Percentiles rank a stretch among this genome's conserved stretches.
phyloP scores from a whole-genome alignment of 2,113 vertebrate genomes.

The Melanostigma gelatinosum region DNA sequence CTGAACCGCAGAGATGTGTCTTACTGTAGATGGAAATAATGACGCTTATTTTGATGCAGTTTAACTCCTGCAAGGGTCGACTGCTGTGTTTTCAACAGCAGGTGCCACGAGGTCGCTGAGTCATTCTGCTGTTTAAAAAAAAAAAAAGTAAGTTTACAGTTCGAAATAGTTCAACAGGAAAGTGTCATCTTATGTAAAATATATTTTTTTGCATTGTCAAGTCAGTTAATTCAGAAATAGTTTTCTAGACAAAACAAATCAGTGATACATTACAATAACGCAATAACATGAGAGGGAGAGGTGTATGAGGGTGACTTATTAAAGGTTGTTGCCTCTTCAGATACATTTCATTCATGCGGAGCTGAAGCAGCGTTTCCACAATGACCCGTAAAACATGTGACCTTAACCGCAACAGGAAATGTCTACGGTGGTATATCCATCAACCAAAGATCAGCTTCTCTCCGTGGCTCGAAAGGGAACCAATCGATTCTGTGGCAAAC shows the following conservation, averaged over 20 bases:
- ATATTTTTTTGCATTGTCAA: background rate
- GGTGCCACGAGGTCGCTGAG: background rate
- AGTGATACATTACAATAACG: no score
- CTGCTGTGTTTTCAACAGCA: background rate
- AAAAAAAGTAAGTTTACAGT: background rate
- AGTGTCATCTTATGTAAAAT: background rate
- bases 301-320: no score
- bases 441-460: background rate
- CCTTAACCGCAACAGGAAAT: background rate
- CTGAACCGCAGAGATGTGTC: constrained; percentile 2
- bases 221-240: background rate
- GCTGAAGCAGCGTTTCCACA: background rate
- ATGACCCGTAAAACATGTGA: background rate
- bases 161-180: background rate
- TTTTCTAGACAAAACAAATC: background rate
- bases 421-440: background rate
- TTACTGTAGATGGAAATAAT: background rate
- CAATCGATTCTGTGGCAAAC: background rate
- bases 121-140: background rate
- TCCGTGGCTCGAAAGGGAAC: background rate
- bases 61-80: background rate
- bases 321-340: background rate
- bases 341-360: background rate
- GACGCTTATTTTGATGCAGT: background rate
- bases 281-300: background rate